Evolutionary conservation across 53 echinoderm and acorn worm genomes (phyloP).

Genomic region (Echinometra lucunter): DNA sequence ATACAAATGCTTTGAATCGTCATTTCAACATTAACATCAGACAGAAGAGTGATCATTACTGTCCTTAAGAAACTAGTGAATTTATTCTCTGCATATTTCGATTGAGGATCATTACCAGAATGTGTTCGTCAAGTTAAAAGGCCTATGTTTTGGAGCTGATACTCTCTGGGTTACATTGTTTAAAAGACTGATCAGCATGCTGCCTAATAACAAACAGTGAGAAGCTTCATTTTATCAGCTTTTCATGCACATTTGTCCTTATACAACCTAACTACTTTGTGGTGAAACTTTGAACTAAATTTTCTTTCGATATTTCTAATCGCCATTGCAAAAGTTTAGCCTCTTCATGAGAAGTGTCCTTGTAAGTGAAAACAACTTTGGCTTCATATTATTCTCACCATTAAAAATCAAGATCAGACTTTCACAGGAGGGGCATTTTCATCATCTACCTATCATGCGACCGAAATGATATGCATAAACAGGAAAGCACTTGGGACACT

Average conservation of each 20-base stretch:
- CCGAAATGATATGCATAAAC: neutral
- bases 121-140: neutral
- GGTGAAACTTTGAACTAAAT: neutral
- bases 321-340: neutral
- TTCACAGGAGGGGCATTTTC: neutral
- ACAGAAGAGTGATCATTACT: too few species aligned
- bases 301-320: neutral
- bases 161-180: too few species aligned
- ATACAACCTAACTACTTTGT: neutral
- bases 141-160: neutral
- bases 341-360: neutral
- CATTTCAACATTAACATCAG: neutral
- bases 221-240: too few species aligned
- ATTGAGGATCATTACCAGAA: neutral
- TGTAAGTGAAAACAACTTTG: neutral
- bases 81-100: neutral
- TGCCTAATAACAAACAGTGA: too few species aligned
- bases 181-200: neutral
- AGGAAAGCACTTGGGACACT: neutral
- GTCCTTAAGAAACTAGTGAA: too few species aligned
- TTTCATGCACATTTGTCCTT: neutral
- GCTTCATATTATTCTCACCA: neutral
- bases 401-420: neutral
- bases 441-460: neutral
- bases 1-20: neutral